Evolutionary conservation across 2,888 invertebrate genomes (phyloP).

Genomic region (Graphium colonna): DNA sequence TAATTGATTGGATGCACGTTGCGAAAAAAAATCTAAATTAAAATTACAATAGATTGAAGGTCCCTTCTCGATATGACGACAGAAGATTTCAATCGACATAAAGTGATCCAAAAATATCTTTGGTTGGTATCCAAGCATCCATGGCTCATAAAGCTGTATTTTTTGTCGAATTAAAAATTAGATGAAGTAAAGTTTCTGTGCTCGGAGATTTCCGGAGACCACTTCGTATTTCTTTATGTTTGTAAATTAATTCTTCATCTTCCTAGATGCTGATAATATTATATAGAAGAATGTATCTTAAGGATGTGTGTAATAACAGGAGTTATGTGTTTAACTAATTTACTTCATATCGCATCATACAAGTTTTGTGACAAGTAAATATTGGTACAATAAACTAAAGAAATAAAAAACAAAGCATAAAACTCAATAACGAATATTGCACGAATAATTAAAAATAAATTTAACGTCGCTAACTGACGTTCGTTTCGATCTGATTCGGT

Average conservation of each 20-base stretch:
- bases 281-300: not conserved
- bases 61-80: not conserved
- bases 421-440: constrained; percentile 57
- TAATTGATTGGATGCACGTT: constrained; percentile 13
- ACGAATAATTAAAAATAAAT: constrained; percentile 41
- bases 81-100: no score
- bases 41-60: not conserved
- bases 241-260: no score
- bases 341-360: constrained; percentile 14
- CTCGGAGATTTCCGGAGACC: no score
- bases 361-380: constrained; percentile 23
- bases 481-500: constrained; percentile 45
- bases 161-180: no score
- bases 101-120: no score
- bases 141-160: no score
- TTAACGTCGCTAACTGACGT: constrained; percentile 61
- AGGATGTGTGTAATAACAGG: not conserved
- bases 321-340: constrained; percentile 11
- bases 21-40: not conserved
- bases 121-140: no score
- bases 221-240: no score
- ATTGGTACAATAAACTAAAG: not conserved
- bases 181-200: no score
- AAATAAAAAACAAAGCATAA: constrained; percentile 35
- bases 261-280: not conserved